Percentiles rank a stretch among this genome's conserved stretches.
These are phyloP conservation scores for Dipodomys spectabilis DNA, from an alignment of 2,113 vertebrate species.

Conservation along the genomic window DNA sequence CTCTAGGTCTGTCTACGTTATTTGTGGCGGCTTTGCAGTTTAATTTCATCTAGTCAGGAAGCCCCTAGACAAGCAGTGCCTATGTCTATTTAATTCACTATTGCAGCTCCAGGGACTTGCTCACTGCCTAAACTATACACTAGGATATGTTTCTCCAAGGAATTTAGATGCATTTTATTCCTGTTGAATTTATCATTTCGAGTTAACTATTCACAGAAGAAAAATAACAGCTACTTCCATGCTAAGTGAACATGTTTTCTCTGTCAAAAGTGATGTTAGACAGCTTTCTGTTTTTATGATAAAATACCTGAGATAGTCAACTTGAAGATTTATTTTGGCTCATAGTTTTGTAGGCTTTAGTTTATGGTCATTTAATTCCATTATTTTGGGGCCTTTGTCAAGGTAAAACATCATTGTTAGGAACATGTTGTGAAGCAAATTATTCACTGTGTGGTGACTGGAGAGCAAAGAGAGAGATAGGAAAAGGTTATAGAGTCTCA, in stretches of 20 bases:
- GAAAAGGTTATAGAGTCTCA: neutral
- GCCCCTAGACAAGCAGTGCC: neutral
- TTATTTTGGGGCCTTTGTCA: neutral
- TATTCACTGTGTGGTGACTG: neutral
- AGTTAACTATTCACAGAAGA: slow-evolving; percentile 43
- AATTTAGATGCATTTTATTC: slow-evolving; percentile 14
- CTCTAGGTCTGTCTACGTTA: neutral
- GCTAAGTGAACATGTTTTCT: slow-evolving; percentile 29
- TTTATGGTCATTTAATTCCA: neutral
- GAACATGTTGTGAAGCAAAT: neutral
- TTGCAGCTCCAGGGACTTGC: neutral
- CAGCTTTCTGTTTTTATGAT: neutral
- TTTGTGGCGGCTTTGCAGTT: neutral
- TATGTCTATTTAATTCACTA: neutral
- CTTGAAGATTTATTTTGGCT: neutral
- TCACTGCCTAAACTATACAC: neutral
- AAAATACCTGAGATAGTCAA: neutral
- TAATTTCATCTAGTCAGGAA: neutral
- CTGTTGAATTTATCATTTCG: slow-evolving; percentile 27
- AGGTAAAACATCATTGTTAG: neutral
- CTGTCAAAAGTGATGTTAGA: neutral
- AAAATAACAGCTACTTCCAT: neutral
- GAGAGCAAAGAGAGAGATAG: neutral
- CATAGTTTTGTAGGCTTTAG: neutral
- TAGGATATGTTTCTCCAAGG: neutral